A percentile compares a stretch with the other conserved stretches of the same genome.
These are phyloP conservation scores for Dermatemys mawii DNA, from an alignment of 2,113 vertebrate genomes.

Conservation along the genomic window DNA sequence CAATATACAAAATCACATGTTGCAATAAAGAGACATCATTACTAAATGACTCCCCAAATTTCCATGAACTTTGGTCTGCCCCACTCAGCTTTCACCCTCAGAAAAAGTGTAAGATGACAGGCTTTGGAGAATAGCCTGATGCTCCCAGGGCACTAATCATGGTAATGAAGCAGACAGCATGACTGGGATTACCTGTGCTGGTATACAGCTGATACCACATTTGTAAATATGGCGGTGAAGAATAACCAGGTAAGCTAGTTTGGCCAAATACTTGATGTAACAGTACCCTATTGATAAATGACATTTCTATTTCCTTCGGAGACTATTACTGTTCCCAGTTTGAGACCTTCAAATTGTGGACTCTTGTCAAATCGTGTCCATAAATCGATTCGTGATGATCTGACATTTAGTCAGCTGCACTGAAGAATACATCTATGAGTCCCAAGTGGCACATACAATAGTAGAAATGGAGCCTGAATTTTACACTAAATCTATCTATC, in stretches of 20 bases:
- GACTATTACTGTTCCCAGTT: fast-evolving
- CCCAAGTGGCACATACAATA: neutral
- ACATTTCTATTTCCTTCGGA: neutral
- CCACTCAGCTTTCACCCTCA: no score
- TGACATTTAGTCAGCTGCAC: neutral
- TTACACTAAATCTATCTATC: neutral
- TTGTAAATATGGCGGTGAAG: neutral
- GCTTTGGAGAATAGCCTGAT: no score
- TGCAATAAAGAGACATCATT: no score
- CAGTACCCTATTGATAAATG: neutral
- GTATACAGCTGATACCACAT: neutral
- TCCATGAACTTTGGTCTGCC: no score
- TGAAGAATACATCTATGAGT: neutral
- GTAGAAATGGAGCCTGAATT: neutral
- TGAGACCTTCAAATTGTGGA: neutral
- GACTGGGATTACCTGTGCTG: neutral
- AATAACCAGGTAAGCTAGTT: neutral
- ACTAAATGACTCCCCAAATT: no score
- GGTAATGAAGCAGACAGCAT: no score
- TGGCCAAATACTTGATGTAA: neutral
- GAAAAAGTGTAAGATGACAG: no score
- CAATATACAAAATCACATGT: no score
- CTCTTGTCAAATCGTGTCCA: neutral
- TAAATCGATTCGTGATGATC: neutral
- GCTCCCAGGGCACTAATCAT: no score